A percentile compares a stretch with the other conserved stretches of the same genome.
Conservation (phyloP, 2,113 vertebrate species). For the Mesitornis unicolor region DNA sequence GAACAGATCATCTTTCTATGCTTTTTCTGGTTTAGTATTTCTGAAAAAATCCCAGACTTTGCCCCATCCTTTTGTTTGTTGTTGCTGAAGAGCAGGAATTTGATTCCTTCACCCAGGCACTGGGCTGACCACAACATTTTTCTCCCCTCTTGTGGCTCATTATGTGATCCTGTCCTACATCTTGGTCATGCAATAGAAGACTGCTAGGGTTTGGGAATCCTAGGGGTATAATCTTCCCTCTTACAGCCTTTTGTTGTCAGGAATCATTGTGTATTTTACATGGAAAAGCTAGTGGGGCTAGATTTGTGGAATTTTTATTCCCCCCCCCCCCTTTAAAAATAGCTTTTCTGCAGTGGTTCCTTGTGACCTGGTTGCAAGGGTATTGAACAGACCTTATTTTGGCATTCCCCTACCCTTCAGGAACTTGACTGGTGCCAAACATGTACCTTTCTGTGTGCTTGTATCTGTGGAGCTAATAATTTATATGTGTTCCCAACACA, state of each 20-base stretch:
- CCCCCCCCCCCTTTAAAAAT: background rate
- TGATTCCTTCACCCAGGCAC: background rate
- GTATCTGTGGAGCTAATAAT: background rate
- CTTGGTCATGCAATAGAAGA: background rate
- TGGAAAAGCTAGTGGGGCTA: background rate
- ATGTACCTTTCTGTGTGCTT: background rate
- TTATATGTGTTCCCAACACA: background rate
- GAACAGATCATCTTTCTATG: background rate
- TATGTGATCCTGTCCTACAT: background rate
- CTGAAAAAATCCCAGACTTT: background rate
- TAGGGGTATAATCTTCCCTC: background rate
- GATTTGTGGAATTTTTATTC: background rate
- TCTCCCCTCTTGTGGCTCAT: background rate
- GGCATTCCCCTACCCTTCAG: background rate
- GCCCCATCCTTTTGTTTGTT: background rate
- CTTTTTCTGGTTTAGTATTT: background rate
- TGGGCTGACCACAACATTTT: background rate
- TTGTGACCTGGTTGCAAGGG: background rate
- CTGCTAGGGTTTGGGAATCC: background rate
- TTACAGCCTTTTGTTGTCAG: background rate
- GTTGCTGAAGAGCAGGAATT: background rate
- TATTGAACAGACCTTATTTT: background rate
- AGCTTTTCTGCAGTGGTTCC: background rate
- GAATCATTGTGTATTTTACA: background rate
- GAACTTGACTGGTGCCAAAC: background rate